A percentile compares a stretch with the other conserved stretches of the same genome.
Conservation (phyloP, 1,140 invertebrate species). For the Lanistes nyassanus region DNA sequence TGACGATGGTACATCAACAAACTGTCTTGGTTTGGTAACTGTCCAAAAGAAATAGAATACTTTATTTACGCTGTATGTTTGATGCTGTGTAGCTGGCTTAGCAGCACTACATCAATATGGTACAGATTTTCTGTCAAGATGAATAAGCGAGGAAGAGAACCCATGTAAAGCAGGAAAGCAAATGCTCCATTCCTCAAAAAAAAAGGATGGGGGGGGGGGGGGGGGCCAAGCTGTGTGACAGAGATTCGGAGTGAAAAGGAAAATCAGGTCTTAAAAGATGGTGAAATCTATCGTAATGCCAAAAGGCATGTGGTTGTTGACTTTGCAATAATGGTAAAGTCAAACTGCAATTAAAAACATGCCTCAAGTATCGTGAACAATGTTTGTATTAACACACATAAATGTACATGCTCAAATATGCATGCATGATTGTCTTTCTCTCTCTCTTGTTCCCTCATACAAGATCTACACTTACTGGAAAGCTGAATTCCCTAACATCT, state of each 20-base stretch:
- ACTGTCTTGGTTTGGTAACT: slow-evolving; percentile 34
- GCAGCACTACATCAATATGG: slow-evolving; percentile 10
- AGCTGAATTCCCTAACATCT: slow-evolving; percentile 57
- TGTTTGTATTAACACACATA: background rate
- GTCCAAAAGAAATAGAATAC: slow-evolving; percentile 16
- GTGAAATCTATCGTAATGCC: no score
- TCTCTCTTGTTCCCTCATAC: no score
- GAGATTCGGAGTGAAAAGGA: no score
- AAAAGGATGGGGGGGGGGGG: background rate
- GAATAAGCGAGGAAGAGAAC: background rate
- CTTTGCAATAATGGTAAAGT: no score
- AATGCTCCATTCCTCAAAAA: background rate
- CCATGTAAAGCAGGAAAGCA: background rate
- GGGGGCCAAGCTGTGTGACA: background rate
- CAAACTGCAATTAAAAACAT: background rate
- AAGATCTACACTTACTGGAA: slow-evolving; percentile 66
- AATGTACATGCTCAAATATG: no score
- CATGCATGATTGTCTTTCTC: no score
- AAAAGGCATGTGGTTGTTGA: no score
- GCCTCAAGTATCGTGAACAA: background rate
- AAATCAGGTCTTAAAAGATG: no score
- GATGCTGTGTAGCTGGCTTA: no score
- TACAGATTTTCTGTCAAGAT: slow-evolving; percentile 2
- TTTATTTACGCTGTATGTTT: no score
- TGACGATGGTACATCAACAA: slow-evolving; percentile 68